A percentile compares a stretch with the other conserved stretches of the same genome.
These are phyloP conservation scores for Pterois miles DNA, from an alignment of 2,797 vertebrate genomes.

Conservation along the genomic window DNA sequence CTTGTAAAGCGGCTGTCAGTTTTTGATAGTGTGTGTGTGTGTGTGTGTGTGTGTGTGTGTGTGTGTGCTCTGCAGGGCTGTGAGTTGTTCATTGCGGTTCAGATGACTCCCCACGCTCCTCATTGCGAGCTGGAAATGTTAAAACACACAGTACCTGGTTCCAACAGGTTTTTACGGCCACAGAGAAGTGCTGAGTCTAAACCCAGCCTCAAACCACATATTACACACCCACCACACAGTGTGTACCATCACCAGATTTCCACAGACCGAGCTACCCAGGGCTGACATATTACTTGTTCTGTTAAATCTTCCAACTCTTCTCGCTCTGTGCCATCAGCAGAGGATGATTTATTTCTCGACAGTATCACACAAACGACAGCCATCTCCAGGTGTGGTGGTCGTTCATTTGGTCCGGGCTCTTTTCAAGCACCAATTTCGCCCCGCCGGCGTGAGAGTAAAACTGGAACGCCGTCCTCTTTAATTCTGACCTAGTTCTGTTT, in stretches of 20 bases:
- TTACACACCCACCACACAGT: conserved; percentile 55
- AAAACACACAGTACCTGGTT: conserved; percentile 70
- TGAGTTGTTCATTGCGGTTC: conserved; percentile 67
- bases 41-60: conserved; percentile 13
- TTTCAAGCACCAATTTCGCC: conserved; percentile 53
- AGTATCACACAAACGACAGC: conserved; percentile 37
- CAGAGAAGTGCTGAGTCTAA: conserved; percentile 70
- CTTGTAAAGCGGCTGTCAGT: conserved; percentile 67
- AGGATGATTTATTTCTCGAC: conserved; percentile 52
- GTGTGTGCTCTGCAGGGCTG: conserved; percentile 28
- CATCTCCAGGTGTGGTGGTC: conserved; percentile 62
- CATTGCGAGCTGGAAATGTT: conserved; percentile 65
- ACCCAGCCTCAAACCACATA: conserved; percentile 65
- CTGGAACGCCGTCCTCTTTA: conserved; percentile 57
- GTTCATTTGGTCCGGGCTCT: conserved; percentile 48
- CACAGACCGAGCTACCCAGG: conserved; percentile 25
- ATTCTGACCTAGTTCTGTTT: conserved; percentile 78
- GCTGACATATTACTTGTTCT: conserved; percentile 15
- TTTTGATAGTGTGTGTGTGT: conserved; percentile 22
- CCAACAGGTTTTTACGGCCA: conserved; percentile 72
- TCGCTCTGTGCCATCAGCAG: conserved; percentile 1
- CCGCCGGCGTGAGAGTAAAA: conserved; percentile 53
- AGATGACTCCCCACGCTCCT: conserved; percentile 73
- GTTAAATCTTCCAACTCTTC: conserved; percentile 29
- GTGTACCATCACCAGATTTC: conserved; percentile 50